Conservation (phyloP, 2,113 vertebrate genomes). For the Isichthys henryi region DNA sequence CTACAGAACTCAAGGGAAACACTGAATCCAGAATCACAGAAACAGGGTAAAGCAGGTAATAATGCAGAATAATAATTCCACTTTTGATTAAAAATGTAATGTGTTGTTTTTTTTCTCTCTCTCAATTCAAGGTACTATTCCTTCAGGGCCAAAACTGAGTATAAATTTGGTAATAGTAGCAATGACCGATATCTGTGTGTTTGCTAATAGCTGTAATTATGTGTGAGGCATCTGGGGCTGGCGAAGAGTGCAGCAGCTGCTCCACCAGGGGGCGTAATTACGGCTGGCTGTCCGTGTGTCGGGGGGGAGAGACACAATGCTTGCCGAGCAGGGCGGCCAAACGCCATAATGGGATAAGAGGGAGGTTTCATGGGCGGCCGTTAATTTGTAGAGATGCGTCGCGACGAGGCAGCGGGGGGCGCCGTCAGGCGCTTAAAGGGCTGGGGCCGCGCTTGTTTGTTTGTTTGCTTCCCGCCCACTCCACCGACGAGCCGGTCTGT, state of each 20-base stretch:
- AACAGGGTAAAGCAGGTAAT: neutral
- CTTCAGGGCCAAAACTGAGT: neutral
- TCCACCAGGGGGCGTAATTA: neutral
- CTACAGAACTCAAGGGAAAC: neutral
- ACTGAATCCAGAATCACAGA: neutral
- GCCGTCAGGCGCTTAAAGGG: conserved; percentile 13
- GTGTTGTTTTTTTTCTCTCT: neutral
- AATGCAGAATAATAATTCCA: neutral
- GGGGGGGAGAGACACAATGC: neutral
- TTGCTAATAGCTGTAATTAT: conserved; percentile 1
- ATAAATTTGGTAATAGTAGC: neutral
- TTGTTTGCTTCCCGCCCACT: neutral
- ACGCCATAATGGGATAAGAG: conserved; percentile 12
- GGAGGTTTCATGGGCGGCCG: neutral
- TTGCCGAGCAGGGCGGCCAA: neutral
- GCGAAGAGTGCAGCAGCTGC: neutral
- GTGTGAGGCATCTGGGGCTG: neutral
- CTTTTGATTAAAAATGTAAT: neutral
- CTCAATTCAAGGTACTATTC: neutral
- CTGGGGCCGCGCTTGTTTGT: conserved; percentile 11
- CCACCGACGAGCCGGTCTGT: neutral
- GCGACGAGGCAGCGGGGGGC: neutral
- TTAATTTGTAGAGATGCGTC: conserved; percentile 2
- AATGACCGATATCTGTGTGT: neutral
- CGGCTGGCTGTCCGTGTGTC: neutral